phyloP scores from a whole-genome alignment of 2,113 vertebrate species.

The Mobula hypostoma region DNA sequence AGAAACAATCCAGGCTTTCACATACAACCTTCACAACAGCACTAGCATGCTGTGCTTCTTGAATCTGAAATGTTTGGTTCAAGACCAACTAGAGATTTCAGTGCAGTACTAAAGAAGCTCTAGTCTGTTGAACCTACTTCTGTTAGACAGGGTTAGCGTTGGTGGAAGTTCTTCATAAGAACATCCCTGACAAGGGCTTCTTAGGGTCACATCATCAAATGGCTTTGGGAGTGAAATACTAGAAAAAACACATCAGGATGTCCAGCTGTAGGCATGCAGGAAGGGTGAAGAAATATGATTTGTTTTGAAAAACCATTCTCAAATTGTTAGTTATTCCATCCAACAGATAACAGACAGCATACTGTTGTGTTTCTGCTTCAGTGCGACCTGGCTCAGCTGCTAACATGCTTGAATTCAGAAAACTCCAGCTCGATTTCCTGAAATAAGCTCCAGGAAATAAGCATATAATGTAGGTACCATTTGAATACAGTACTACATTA shows the following conservation, averaged over 20 bases:
- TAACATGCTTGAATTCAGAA: neutral
- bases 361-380: neutral
- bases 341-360: neutral
- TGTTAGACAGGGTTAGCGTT: neutral
- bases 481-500: neutral
- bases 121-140: neutral
- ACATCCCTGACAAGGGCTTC: neutral
- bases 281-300: neutral
- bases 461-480: neutral
- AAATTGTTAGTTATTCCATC: neutral
- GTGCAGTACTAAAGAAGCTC: neutral
- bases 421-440: too few species aligned
- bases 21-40: neutral
- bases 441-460: neutral
- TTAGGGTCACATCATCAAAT: neutral
- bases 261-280: neutral
- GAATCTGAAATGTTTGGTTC: neutral
- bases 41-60: neutral
- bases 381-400: neutral
- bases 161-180: neutral
- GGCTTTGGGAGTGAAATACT: neutral
- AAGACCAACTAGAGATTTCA: neutral
- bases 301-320: neutral
- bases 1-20: neutral
- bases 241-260: neutral